Percentiles rank a stretch among this genome's conserved stretches.
Evolutionary conservation across 2,113 vertebrate genomes (phyloP).

Genomic region (Cyrtonyx montezumae): DNA sequence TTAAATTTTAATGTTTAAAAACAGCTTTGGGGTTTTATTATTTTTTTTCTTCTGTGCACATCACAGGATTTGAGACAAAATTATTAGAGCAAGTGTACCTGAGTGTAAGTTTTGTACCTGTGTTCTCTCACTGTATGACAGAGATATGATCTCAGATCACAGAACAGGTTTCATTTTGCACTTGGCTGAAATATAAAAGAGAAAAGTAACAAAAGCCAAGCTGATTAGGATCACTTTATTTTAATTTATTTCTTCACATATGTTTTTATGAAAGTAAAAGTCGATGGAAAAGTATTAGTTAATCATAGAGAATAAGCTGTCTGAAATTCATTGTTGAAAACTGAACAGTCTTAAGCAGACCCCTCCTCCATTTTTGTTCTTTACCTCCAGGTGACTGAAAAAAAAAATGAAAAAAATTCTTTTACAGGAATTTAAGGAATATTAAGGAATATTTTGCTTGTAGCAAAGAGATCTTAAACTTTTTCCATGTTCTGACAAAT

Average conservation of each 20-base stretch:
- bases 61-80: neutral
- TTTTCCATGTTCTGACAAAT: neutral
- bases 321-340: neutral
- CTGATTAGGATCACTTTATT: neutral
- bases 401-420: neutral
- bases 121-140: neutral
- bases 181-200: neutral
- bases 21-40: neutral
- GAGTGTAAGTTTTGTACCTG: neutral
- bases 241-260: conserved; percentile 13
- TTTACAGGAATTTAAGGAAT: accelerated
- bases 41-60: neutral
- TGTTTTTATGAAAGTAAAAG: conserved; percentile 11
- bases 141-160: neutral
- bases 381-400: neutral
- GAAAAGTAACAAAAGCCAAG: neutral
- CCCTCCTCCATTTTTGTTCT: accelerated
- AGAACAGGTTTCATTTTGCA: neutral
- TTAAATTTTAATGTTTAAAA: neutral
- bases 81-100: neutral
- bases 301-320: neutral
- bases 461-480: neutral
- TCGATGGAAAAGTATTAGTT: neutral
- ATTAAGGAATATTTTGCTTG: neutral
- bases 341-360: neutral